phyloP scores from a whole-genome alignment of 2,113 vertebrate species.

The Sterna hirundo region DNA sequence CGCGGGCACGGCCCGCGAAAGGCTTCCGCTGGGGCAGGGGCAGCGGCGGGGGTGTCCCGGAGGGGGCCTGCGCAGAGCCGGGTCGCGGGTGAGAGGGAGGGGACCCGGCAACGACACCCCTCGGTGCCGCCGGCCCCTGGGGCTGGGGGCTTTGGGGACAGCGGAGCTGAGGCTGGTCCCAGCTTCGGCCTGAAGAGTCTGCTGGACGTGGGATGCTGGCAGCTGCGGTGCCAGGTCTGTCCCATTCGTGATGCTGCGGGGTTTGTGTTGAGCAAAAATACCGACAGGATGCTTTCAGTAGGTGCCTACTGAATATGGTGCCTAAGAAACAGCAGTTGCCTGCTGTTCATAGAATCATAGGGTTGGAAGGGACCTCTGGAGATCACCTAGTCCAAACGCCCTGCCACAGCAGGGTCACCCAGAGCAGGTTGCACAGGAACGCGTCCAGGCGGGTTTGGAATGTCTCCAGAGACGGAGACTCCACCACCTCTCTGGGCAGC shows the following conservation, averaged over 20 bases:
- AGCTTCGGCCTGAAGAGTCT: not conserved
- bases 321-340: fast-evolving
- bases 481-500: too few relatives aligned
- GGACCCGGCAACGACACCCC: not conserved
- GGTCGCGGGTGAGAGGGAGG: not conserved
- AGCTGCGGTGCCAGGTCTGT: not conserved
- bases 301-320: fast-evolving
- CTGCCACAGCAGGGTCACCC: too few relatives aligned
- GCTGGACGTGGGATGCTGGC: fast-evolving
- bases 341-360: too few relatives aligned
- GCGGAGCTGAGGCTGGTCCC: too few relatives aligned
- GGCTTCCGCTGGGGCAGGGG: not conserved
- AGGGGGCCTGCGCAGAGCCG: not conserved
- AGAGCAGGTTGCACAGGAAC: too few relatives aligned
- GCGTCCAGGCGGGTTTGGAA: too few relatives aligned
- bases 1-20: too few relatives aligned
- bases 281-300: fast-evolving
- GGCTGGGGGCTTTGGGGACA: not conserved
- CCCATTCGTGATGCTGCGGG: not conserved
- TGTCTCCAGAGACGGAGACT: too few relatives aligned
- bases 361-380: too few relatives aligned
- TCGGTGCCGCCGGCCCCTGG: not conserved
- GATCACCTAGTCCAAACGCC: too few relatives aligned
- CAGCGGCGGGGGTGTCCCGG: not conserved
- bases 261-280: fast-evolving